phyloP scores from a whole-genome alignment of 23 tunicate genomes.

The Ascidia mentula region DNA sequence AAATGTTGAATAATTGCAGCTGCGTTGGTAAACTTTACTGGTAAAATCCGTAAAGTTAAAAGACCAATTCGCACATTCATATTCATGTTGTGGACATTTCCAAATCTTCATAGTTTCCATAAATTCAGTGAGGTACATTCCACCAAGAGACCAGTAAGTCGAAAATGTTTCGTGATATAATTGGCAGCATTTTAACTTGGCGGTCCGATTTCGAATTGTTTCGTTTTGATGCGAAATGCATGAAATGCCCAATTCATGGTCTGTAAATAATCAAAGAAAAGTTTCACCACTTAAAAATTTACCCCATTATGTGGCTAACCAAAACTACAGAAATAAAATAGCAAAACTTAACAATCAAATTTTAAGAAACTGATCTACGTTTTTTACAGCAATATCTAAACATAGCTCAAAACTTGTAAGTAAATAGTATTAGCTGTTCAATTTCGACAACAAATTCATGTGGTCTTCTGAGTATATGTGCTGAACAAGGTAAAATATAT shows the following conservation, averaged over 20 bases:
- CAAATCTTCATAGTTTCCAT: conserved; percentile 5
- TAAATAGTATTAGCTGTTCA: too few species aligned
- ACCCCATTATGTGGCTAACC: too few species aligned
- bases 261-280: too few species aligned
- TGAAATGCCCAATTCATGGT: not conserved
- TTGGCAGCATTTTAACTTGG: not conserved
- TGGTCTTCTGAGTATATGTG: too few species aligned
- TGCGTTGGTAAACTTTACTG: not conserved
- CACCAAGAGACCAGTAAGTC: conserved; percentile 9
- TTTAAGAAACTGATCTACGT: too few species aligned
- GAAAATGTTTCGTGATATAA: conserved; percentile 1
- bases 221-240: not conserved
- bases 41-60: conserved; percentile 10
- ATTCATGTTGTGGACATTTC: conserved; percentile 4
- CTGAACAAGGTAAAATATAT: too few species aligned
- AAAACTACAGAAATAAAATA: too few species aligned
- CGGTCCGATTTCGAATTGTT: not conserved
- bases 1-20: not conserved
- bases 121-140: conserved; percentile 7
- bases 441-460: too few species aligned
- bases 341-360: too few species aligned
- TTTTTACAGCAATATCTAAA: too few species aligned
- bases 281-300: too few species aligned
- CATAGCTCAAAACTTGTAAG: too few species aligned
- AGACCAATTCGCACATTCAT: conserved; percentile 1